These are phyloP conservation scores for Phaetusa simplex DNA, from an alignment of 2,113 vertebrate genomes.

Conservation along the genomic window DNA sequence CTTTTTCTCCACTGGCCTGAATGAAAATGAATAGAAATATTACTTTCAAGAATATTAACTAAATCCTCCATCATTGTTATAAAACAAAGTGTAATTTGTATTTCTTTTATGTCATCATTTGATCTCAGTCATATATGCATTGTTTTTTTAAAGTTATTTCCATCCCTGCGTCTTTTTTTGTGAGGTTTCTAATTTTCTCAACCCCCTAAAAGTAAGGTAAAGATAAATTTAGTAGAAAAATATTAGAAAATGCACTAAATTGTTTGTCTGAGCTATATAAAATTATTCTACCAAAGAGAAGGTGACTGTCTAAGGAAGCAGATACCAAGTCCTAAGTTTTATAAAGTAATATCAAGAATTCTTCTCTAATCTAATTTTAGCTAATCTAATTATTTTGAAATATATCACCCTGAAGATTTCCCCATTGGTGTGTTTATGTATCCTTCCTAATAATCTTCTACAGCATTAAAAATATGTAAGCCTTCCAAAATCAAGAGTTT, in stretches of 20 bases:
- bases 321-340: not conserved
- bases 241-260: not conserved
- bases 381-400: not conserved
- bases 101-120: not conserved
- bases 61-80: not conserved
- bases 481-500: not conserved
- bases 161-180: fast-evolving
- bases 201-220: not conserved
- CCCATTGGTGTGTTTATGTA: not conserved
- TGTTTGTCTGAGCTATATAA: not conserved
- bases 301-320: not conserved
- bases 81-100: not conserved
- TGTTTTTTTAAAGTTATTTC: not conserved
- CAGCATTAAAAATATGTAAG: not conserved
- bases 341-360: not conserved
- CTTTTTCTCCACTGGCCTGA: not conserved
- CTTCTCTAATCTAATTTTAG: not conserved
- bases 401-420: not conserved
- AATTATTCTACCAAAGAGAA: not conserved
- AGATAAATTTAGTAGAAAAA: not conserved
- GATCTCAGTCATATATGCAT: not conserved
- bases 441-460: not conserved
- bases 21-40: not conserved
- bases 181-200: not conserved
- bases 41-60: not conserved